A percentile compares a stretch with the other conserved stretches of the same genome.
Conservation (phyloP, 2,888 invertebrate species). For the Scaptomyza parva region DNA sequence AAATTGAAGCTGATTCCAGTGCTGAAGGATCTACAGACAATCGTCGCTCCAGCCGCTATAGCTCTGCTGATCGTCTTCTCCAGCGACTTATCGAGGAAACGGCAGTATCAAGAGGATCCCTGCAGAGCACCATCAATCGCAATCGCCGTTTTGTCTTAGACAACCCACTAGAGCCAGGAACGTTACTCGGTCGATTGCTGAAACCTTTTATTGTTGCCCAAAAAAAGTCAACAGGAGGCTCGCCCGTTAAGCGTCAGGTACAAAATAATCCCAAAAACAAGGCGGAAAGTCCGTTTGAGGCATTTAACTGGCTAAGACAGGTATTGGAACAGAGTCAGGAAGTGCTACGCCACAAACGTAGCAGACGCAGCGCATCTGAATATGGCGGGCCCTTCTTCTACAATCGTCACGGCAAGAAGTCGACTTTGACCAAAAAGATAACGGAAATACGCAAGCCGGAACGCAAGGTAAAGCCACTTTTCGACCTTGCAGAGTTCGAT, state of each 20-base stretch:
- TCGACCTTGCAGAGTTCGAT: constrained; percentile 71
- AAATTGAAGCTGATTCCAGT: constrained; percentile 67
- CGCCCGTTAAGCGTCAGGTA: constrained; percentile 57
- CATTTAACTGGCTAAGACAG: constrained; percentile 73
- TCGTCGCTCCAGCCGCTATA: constrained; percentile 60
- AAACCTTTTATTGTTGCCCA: constrained; percentile 41
- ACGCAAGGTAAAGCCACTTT: constrained; percentile 60
- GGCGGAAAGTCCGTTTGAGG: constrained; percentile 49
- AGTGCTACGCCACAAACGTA: constrained; percentile 56
- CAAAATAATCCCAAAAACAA: constrained; percentile 6
- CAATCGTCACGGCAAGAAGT: constrained; percentile 67
- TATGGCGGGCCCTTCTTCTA: constrained; percentile 73
- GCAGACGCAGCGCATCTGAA: constrained; percentile 61
- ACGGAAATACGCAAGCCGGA: constrained; percentile 80
- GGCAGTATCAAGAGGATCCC: constrained; percentile 63
- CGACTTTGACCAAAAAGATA: constrained; percentile 73
- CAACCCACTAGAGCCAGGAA: constrained; percentile 32
- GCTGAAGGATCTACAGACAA: constrained; percentile 54
- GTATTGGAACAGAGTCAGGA: constrained; percentile 68
- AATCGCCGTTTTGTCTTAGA: constrained; percentile 75
- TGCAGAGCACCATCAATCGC: constrained; percentile 68
- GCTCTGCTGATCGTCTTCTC: constrained; percentile 79
- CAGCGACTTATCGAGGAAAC: constrained; percentile 82
- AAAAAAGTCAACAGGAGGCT: background rate
- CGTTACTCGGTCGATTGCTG: constrained; percentile 56